Base-by-base conservation (phyloP, 37 sponge, comb jelly and placozoan genomes). In the Ephydatia muelleri region DNA sequence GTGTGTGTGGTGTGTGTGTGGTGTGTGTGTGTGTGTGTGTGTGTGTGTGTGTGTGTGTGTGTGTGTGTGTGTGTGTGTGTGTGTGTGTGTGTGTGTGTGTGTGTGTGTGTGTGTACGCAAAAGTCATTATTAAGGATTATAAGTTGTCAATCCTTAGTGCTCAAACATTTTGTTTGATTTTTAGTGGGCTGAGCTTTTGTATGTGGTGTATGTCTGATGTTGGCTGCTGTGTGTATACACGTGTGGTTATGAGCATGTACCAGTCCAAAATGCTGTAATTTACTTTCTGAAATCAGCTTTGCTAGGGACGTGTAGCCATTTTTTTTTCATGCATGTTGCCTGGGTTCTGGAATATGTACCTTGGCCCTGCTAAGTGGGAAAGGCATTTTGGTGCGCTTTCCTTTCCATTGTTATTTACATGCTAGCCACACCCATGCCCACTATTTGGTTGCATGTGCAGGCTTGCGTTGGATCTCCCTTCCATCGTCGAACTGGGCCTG, bases 401-500 rank as follows among this genome's bases (percentile, higher is more conserved):
- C 57, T 47, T 23, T 26, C 57, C n/a, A 36, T 48, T 47, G 32
- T 14, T 80, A 6, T 34, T 9, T 81, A 37, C 33, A 14, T 34
- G 14, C n/a, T n/a, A 71, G 32, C 72, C 72, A 71, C 30, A 34
- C 16, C 30, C 30, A 33, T 81, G 30, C 70, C 35, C 27, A 2
- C 1, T 25, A 27, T 21, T 39, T 37, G n/a, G 40, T 43, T 72
- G 30, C 40, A 9, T 40, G 12, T 65, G 25, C 67, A 92, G 93
- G 31, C 82, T 92, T 75, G 93, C 83, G 67, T 71, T 92, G 37
- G 70, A 77, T 77, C 70, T 66, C 0, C 64, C 21, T 8, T 88
- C 89, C 65, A 82, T 92, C 35, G 27, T 77, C 40, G 38, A 36
- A 13, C 86, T 92, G 16, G 85, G 86, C 11, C 80, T 92, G 57